Evolutionary conservation across 2,113 vertebrate species (phyloP).

Genomic region (Glaucidium brasilianum): DNA sequence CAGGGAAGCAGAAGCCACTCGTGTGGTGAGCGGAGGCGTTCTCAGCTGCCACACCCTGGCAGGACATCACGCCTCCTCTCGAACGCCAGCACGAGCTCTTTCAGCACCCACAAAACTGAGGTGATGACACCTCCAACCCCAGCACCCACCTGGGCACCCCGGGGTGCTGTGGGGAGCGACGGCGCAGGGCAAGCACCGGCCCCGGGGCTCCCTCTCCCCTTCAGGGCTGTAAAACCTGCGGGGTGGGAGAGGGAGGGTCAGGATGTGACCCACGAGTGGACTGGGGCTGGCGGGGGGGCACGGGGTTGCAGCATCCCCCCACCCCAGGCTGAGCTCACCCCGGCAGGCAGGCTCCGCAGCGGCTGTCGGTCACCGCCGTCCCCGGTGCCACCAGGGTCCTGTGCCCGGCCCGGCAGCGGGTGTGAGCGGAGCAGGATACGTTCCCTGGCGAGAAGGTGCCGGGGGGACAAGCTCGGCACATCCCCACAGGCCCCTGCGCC

Average conservation of each 20-base stretch:
- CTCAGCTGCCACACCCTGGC: not conserved
- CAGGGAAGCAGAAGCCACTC: not conserved
- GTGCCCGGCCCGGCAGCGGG: conserved; percentile 70
- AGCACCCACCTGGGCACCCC: conserved; percentile 70
- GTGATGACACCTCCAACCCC: not conserved
- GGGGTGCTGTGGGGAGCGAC: conserved; percentile 14
- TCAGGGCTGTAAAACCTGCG: conserved; percentile 66
- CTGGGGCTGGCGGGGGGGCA: not conserved
- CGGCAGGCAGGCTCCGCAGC: conserved; percentile 82
- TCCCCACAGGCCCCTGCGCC: not conserved
- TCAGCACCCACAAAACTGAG: not conserved
- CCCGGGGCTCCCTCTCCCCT: not conserved
- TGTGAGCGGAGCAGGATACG: conserved; percentile 74
- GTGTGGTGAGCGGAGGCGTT: fast-evolving
- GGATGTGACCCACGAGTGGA: fast-evolving
- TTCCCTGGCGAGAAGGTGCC: conserved; percentile 81
- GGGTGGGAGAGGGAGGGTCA: not conserved
- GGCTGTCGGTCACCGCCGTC: conserved; percentile 63
- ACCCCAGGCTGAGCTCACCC: conserved; percentile 70
- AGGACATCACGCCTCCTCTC: not conserved
- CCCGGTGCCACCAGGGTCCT: conserved; percentile 68
- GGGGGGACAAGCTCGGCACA: conserved; percentile 77
- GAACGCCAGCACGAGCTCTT: not conserved
- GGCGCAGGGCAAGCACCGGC: conserved; percentile 64
- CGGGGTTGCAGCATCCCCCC: fast-evolving